Evolutionary conservation across 2,888 invertebrate species (phyloP).

Genomic region (Dastarcus helophoroides): DNA sequence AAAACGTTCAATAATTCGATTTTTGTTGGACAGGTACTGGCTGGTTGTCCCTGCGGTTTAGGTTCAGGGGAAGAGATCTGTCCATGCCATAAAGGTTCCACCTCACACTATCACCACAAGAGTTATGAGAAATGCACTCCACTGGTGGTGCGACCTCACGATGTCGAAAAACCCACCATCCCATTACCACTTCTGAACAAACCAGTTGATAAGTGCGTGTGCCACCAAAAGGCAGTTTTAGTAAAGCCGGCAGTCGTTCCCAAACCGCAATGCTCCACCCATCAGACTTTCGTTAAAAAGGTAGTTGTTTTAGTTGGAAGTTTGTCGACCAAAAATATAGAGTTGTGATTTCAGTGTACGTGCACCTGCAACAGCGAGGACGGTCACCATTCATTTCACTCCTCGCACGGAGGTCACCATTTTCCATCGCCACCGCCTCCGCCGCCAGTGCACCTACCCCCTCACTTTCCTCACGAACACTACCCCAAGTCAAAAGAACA

Average conservation of each 20-base stretch:
- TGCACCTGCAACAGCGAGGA: slow-evolving; percentile 1
- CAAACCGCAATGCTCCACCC: slow-evolving; percentile 23
- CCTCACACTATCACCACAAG: no score
- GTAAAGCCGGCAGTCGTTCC: slow-evolving; percentile 32
- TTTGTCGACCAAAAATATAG: no score
- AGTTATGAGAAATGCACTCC: slow-evolving; percentile 17
- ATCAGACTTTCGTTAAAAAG: slow-evolving; percentile 7
- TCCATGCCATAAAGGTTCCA: slow-evolving; percentile 2
- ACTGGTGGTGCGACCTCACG: slow-evolving; percentile 28
- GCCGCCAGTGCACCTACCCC: neutral
- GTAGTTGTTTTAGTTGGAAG: no score
- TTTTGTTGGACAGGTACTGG: no score
- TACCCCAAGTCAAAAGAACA: neutral
- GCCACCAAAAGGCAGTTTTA: slow-evolving; percentile 26
- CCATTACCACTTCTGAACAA: slow-evolving; percentile 11
- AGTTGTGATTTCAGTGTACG: slow-evolving; percentile 4
- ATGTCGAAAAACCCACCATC: slow-evolving; percentile 18
- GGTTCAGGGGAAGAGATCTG: slow-evolving; percentile 25
- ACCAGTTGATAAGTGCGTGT: slow-evolving; percentile 26
- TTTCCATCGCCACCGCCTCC: slow-evolving; percentile 5
- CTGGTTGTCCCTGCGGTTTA: slow-evolving; percentile 20
- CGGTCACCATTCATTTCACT: slow-evolving; percentile 2
- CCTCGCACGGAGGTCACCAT: neutral
- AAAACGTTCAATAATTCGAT: no score
- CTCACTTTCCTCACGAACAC: neutral